Evolutionary conservation across 2,888 invertebrate genomes (phyloP).

Genomic region (Meta bourneti): DNA sequence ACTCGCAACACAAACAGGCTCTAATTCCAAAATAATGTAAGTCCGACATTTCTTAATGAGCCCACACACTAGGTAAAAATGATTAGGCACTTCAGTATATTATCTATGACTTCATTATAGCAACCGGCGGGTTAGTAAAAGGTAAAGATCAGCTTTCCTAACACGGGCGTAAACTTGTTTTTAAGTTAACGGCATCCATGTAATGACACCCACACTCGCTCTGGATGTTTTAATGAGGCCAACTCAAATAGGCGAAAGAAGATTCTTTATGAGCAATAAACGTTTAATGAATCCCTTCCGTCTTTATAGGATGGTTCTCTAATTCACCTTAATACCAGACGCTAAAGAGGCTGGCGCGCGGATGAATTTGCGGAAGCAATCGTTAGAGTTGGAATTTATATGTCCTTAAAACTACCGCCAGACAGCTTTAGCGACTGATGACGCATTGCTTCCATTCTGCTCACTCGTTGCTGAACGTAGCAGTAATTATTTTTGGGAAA

Average conservation of each 20-base stretch:
- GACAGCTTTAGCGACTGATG: neutral
- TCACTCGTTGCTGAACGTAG: neutral
- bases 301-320: conserved; percentile 8
- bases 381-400: conserved; percentile 45
- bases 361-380: conserved; percentile 30
- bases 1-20: neutral
- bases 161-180: conserved; percentile 1
- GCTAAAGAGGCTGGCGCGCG: neutral
- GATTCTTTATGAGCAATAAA: conserved; percentile 64
- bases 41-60: neutral
- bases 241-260: conserved; percentile 51
- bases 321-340: neutral
- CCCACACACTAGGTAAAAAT: neutral
- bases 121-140: neutral
- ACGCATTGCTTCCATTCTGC: neutral
- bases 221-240: conserved; percentile 35
- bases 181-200: neutral
- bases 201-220: neutral
- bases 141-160: neutral
- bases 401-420: conserved; percentile 5
- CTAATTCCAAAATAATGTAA: neutral
- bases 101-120: neutral
- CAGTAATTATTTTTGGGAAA: neutral
- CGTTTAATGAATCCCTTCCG: conserved; percentile 57
- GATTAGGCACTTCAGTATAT: neutral